These are phyloP conservation scores for Miichthys miiuy DNA, from an alignment of 2,797 vertebrate genomes.

Conservation along the genomic window DNA sequence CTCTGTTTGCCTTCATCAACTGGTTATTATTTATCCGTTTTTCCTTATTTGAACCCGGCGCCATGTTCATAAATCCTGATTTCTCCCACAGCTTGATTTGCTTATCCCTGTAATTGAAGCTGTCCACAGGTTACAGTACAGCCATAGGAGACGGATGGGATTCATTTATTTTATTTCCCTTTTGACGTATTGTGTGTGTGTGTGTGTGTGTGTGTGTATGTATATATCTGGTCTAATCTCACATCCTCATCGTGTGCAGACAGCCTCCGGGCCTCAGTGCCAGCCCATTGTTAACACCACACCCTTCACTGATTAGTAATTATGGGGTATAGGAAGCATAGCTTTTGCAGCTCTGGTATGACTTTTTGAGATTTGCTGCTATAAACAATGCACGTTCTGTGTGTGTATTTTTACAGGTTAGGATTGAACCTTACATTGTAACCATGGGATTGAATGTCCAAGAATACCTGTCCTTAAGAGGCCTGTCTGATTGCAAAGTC, in stretches of 20 bases:
- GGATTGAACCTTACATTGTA: not conserved
- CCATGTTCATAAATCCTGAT: conserved; percentile 46
- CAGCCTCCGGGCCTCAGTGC: conserved; percentile 5
- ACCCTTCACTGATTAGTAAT: conserved; percentile 47
- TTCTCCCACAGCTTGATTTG: conserved; percentile 42
- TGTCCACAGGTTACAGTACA: conserved; percentile 33
- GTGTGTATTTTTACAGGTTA: not conserved
- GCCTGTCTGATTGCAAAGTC: not conserved
- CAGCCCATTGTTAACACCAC: conserved; percentile 40
- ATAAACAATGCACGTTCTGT: not conserved
- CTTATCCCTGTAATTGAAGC: conserved; percentile 54
- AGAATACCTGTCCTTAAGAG: not conserved
- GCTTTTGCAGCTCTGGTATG: not conserved
- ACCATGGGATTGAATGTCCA: not conserved
- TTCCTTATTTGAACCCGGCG: conserved; percentile 25
- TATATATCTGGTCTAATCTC: conserved; percentile 32
- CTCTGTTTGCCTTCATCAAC: not conserved
- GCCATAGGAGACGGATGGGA: not conserved
- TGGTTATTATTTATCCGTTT: conserved; percentile 8
- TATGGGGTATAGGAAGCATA: conserved; percentile 20
- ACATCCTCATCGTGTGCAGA: conserved; percentile 17
- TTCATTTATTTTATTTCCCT: not conserved
- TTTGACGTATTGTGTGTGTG: conserved; percentile 12
- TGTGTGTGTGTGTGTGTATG: not conserved
- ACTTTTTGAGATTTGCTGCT: not conserved